A percentile compares a stretch with the other conserved stretches of the same genome.
These are phyloP conservation scores for Entosphenus tridentatus DNA, from an alignment of 2,113 vertebrate genomes.

Conservation along the genomic window DNA sequence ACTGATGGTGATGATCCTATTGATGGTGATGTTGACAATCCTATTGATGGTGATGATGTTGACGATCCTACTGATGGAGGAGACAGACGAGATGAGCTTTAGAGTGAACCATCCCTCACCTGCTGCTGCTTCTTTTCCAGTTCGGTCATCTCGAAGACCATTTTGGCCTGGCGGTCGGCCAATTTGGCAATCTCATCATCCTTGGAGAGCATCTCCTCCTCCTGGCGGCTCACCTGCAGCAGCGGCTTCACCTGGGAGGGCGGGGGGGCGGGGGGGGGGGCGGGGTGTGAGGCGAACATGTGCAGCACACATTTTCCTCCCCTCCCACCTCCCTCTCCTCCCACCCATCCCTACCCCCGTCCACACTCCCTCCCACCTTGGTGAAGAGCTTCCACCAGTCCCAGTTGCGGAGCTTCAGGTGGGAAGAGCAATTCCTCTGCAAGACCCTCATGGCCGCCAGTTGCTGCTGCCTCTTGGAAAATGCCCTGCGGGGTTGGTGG, in stretches of 20 bases:
- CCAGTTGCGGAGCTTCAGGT: constrained; percentile 91
- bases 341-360: too few relatives aligned
- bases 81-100: too few relatives aligned
- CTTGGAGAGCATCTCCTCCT: constrained; percentile 86
- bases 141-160: constrained; percentile 47
- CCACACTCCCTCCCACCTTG: constrained; percentile 31
- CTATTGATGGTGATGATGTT: too few relatives aligned
- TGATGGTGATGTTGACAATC: too few relatives aligned
- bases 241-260: constrained; percentile 61
- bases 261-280: too few relatives aligned
- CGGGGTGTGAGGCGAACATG: too few relatives aligned
- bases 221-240: constrained; percentile 77
- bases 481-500: constrained; percentile 31
- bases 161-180: constrained; percentile 49
- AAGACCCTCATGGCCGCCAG: constrained; percentile 89
- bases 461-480: constrained; percentile 81
- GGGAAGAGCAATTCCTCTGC: constrained; percentile 93
- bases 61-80: too few relatives aligned
- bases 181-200: constrained; percentile 73
- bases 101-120: constrained; percentile 20
- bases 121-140: constrained; percentile 54
- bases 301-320: too few relatives aligned
- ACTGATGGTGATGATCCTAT: too few relatives aligned
- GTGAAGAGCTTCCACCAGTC: constrained; percentile 99
- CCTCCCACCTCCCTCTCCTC: too few relatives aligned